Conservation (phyloP, 2,797 vertebrate species). For the Lerista edwardsae region DNA sequence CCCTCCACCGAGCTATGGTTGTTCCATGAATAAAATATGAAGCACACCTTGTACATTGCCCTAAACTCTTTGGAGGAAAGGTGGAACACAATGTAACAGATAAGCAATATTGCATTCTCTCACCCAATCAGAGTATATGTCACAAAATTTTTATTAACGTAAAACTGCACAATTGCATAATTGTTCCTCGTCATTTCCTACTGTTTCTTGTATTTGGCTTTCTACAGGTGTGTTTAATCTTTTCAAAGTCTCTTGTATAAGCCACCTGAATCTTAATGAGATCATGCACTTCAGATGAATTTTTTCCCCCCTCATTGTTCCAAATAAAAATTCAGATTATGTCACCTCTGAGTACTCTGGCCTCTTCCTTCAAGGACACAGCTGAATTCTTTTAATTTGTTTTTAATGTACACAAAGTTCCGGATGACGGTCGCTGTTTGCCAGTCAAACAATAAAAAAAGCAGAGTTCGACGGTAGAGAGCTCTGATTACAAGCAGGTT, state of each 20-base stretch:
- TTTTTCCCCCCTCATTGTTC: not conserved
- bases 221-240: slow-evolving; percentile 16
- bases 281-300: not conserved
- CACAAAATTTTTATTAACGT: not conserved
- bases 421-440: not conserved
- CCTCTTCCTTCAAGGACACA: slow-evolving; percentile 25
- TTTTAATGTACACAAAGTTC: not conserved
- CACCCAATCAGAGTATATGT: not conserved
- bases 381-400: slow-evolving; percentile 8
- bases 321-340: slow-evolving; percentile 28
- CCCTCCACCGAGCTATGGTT: not conserved
- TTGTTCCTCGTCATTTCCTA: not conserved
- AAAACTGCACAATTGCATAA: not conserved
- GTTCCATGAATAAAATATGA: not conserved
- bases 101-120: not conserved
- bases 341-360: not conserved
- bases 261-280: slow-evolving; percentile 18
- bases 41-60: not conserved
- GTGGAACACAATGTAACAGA: not conserved
- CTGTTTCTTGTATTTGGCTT: not conserved
- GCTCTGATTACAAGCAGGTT: not conserved
- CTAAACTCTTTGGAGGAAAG: not conserved
- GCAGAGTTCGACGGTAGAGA: not conserved
- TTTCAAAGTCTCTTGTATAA: slow-evolving; percentile 12
- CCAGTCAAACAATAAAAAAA: not conserved